Conservation (phyloP, 2,113 vertebrate species). For the Kryptolebias marmoratus region DNA sequence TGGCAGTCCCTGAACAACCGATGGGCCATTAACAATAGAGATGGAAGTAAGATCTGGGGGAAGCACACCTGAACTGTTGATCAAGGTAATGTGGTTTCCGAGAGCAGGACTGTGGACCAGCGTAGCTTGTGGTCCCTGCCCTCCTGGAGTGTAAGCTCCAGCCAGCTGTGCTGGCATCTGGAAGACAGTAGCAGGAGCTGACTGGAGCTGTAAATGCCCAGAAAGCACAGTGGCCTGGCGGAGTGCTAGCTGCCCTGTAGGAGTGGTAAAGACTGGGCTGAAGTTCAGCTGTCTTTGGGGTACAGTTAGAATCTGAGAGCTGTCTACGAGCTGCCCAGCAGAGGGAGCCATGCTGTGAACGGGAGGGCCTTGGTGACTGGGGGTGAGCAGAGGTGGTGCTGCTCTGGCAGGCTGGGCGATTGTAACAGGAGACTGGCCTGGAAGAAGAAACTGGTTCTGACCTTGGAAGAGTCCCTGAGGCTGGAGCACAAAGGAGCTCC, state of each 20-base stretch:
- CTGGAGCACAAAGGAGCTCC: slow-evolving; percentile 83
- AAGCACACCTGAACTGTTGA: slow-evolving; percentile 75
- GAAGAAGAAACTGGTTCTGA: slow-evolving; percentile 82
- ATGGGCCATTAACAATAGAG: slow-evolving; percentile 78
- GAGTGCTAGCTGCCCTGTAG: slow-evolving; percentile 78
- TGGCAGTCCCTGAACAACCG: slow-evolving; percentile 76
- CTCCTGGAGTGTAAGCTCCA: slow-evolving; percentile 72
- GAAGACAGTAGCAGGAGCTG: slow-evolving; percentile 79
- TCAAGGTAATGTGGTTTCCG: slow-evolving; percentile 81
- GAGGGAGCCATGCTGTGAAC: slow-evolving; percentile 64
- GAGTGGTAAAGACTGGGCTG: slow-evolving; percentile 80
- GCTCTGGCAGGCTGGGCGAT: slow-evolving; percentile 68
- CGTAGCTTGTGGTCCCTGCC: slow-evolving; percentile 73
- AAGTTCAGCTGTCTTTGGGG: slow-evolving; percentile 82
- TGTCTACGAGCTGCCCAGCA: slow-evolving; percentile 74
- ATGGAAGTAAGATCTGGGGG: slow-evolving; percentile 76
- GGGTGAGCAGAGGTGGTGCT: slow-evolving; percentile 66
- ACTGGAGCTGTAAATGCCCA: slow-evolving; percentile 79
- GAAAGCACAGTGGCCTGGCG: slow-evolving; percentile 80
- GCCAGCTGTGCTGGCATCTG: slow-evolving; percentile 82
- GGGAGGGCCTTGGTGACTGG: slow-evolving; percentile 55
- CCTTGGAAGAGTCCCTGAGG: slow-evolving; percentile 82
- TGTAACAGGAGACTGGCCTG: slow-evolving; percentile 76
- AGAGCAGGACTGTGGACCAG: slow-evolving; percentile 78
- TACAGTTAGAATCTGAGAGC: slow-evolving; percentile 79